Base-by-base conservation (phyloP, 2,113 vertebrate species). In the Lucifuga dentata region DNA sequence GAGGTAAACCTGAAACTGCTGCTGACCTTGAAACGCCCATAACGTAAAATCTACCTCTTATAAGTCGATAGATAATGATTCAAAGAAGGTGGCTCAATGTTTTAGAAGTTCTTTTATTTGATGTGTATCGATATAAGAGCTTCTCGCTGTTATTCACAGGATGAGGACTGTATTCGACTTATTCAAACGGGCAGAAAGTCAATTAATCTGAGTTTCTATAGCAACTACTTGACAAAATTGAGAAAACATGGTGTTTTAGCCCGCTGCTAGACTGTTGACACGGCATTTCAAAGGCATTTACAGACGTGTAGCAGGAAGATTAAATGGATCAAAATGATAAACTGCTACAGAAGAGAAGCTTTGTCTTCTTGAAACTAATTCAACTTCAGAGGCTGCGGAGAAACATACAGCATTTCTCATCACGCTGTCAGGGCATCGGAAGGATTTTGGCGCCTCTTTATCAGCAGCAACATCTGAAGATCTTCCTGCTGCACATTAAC, bases 31-130 rank as follows among this genome's bases (percentile, higher is more conserved):
- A 36, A 35, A 66, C 76, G 90, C 90, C 73, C 78, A 89, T 91
- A 84, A 73, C 39, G 90, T 89, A 76, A 86, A 82, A 84, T 64
- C 55, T 64, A 73, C 68, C 67, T 80, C 85, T 83, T 74, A 89
- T 90, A 89, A 91, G 90, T 91, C 78, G 91, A 78, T 59, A 81
- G 60, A 85, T 76, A 68, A 65, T 45, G 83, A 85, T 85, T 85
- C 85, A 78, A 61, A 78, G 65, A 50, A 52, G 49, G 63, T 4
- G 17, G 26, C 52, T 3, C 5, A n/a, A 17, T 74, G 33, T 50
- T 48, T 59, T 7, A 7, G 39, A 50, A 48, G 68, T 62, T 55
- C 64, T 40, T 74, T 81, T 66, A 68, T 68, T 39, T 8, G 48
- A 58, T 13, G 44, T 36, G 21, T 17, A 51, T 38, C 24, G 44